Percentiles rank a stretch among this genome's conserved stretches.
phyloP scores from a whole-genome alignment of 2,113 vertebrate genomes.

The Ciconia boyciana region DNA sequence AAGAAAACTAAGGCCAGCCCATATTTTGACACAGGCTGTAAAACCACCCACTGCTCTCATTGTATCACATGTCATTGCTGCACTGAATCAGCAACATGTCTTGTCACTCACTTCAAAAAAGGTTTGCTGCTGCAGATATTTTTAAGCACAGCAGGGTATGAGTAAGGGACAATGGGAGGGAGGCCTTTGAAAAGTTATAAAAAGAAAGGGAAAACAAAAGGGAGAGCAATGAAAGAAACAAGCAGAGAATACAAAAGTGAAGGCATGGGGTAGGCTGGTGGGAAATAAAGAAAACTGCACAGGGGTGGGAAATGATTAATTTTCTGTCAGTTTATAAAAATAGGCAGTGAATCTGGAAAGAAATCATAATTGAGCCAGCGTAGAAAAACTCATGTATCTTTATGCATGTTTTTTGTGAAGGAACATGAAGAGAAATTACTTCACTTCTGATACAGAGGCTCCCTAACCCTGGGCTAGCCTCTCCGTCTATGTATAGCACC shows the following conservation, averaged over 20 bases:
- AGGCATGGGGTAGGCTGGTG: background rate
- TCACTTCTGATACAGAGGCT: background rate
- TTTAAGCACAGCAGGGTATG: background rate
- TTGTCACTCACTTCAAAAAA: background rate
- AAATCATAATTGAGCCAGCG: background rate
- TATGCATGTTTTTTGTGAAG: background rate
- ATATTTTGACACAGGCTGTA: background rate
- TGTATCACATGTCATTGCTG: background rate
- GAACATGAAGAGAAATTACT: background rate
- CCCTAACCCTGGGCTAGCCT: background rate
- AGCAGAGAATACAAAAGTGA: background rate
- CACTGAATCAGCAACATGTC: conserved; percentile 11
- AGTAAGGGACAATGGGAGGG: background rate
- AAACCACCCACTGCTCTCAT: background rate
- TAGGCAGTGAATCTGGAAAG: background rate
- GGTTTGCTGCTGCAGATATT: background rate
- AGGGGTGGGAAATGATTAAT: background rate
- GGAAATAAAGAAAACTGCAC: background rate
- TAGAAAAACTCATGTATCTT: background rate
- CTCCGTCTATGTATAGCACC: background rate
- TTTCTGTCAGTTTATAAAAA: conserved; percentile 19
- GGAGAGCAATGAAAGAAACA: background rate
- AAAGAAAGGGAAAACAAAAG: conserved; percentile 24
- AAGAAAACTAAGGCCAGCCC: background rate
- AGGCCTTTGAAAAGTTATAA: conserved; percentile 15